A percentile compares a stretch with the other conserved stretches of the same genome.
Evolutionary conservation across 2,888 invertebrate species (phyloP).

Genomic region (Acholoe squamosa): DNA sequence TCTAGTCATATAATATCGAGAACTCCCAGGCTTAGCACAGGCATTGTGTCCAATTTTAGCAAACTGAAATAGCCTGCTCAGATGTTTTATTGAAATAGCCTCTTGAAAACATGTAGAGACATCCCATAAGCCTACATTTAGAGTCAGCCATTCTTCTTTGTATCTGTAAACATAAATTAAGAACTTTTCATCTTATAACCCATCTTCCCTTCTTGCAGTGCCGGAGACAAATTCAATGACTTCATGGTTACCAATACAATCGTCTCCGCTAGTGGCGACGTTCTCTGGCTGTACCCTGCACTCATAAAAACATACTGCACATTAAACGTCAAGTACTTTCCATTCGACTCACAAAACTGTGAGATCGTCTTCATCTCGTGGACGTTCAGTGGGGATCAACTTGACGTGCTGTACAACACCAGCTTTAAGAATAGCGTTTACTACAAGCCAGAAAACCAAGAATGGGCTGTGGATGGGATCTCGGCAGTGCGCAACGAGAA

Average conservation of each 20-base stretch:
- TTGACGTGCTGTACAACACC: slow-evolving; percentile 71
- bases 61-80: no score
- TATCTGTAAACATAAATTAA: no score
- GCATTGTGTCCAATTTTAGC: no score
- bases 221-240: slow-evolving; percentile 74
- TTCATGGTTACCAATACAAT: slow-evolving; percentile 84
- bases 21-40: no score
- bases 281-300: slow-evolving; percentile 85
- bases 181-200: no score
- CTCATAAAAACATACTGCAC: slow-evolving; percentile 84
- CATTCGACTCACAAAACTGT: slow-evolving; percentile 85
- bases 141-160: no score
- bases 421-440: slow-evolving; percentile 77
- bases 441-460: slow-evolving; percentile 93
- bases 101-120: no score
- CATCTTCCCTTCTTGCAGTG: slow-evolving; percentile 67
- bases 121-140: no score
- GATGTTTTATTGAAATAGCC: no score
- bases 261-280: slow-evolving; percentile 83
- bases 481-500: slow-evolving; percentile 70
- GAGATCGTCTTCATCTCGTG: slow-evolving; percentile 84
- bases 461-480: slow-evolving; percentile 84
- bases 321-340: slow-evolving; percentile 85
- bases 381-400: slow-evolving; percentile 84
- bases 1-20: no score